Base-by-base conservation (phyloP, 2,113 vertebrate genomes). In the Gavialis gangeticus region DNA sequence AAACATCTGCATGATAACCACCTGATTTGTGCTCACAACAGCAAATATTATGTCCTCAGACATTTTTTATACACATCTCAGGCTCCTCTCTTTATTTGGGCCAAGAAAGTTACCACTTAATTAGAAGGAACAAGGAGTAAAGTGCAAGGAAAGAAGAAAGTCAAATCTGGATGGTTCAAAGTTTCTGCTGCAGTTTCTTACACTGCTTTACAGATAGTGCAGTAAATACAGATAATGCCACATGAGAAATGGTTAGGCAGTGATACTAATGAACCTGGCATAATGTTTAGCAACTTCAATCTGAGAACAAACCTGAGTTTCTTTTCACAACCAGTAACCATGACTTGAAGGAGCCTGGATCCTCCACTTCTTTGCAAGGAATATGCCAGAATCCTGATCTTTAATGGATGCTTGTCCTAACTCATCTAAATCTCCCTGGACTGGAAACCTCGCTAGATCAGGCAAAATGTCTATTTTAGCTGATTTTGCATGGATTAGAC, bases 101-200 rank as follows among this genome's bases (percentile, higher is more conserved):
- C 59, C 57, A n/a, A 12, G 12, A 17, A 79, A 87, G 87, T 89
- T 83, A 84, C 67, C 9, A 79, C 64, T 54, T n/a, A 16, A 79
- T 85, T 81, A 10, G 10, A 58, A 4, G 15, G 81, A 79, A 91
- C 24, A 77, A 56, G 46, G 60, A 18, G 55, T 86, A 57, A 84
- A 93, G 25, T 90, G 37, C 60, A 67, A 91, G 78, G 54, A 73
- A 90, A 90, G 86, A 94, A 12, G 63, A 88, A 80, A 91, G 30
- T 84, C 66, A 85, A 85, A 63, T 60, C 25, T 56, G 22, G 12
- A 86, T 37, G 34, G 30, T 69, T 34, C 34, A 19, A 30, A 34
- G 67, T 12, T 69, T 69, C 67, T 21, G 19, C 30, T 34, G 17
- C 66, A 46, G 22, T 37, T 37, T 46, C 22, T 13, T 73, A 46